Percentiles rank a stretch among this genome's conserved stretches.
Evolutionary conservation across 1,140 invertebrate genomes (phyloP).

Genomic region (Diachasmimorpha longicaudata): DNA sequence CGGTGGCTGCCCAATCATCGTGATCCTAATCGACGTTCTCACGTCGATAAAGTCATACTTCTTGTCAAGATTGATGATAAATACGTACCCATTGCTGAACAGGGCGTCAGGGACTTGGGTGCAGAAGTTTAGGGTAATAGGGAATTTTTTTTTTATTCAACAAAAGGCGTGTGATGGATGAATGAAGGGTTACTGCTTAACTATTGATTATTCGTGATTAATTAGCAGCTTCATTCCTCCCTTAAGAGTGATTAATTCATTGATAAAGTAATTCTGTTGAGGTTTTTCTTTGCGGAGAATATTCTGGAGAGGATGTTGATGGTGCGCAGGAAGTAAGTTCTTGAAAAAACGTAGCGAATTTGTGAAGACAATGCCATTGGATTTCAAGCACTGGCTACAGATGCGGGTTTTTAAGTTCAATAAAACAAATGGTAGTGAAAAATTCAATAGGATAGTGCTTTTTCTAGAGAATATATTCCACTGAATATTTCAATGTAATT

Average conservation of each 20-base stretch:
- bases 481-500: too few species aligned
- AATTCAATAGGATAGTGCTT: too few species aligned
- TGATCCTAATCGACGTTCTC: constrained; percentile 82
- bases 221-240: not conserved
- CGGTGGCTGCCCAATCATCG: constrained; percentile 90
- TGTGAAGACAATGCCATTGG: too few species aligned
- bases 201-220: not conserved
- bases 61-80: constrained; percentile 92
- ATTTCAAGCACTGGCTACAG: too few species aligned
- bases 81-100: constrained; percentile 91
- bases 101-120: constrained; percentile 81
- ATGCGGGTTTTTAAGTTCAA: too few species aligned
- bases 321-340: not conserved
- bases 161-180: not conserved
- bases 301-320: not conserved
- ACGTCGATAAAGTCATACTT: constrained; percentile 88
- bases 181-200: not conserved
- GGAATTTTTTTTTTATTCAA: not conserved
- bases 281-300: not conserved
- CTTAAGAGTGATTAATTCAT: not conserved
- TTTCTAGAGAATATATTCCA: too few species aligned
- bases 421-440: too few species aligned
- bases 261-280: not conserved
- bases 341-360: too few species aligned
- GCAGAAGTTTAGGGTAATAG: constrained; percentile 67